Percentiles rank a stretch among this genome's conserved stretches.
These are phyloP conservation scores for Neoarius graeffei DNA, from an alignment of 2,113 vertebrate genomes.

Conservation along the genomic window DNA sequence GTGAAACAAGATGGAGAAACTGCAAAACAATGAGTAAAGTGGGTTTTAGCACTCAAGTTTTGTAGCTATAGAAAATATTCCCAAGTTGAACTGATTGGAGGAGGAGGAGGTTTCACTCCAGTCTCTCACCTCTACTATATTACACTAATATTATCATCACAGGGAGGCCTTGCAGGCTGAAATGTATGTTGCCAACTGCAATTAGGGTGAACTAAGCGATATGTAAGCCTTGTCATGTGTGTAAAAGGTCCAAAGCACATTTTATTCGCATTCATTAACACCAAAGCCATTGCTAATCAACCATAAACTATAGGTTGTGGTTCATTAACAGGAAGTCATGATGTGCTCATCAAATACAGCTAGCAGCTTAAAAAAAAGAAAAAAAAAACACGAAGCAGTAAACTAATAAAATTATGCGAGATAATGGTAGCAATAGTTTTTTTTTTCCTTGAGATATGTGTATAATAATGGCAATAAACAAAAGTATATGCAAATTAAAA, in stretches of 20 bases:
- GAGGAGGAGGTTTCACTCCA: not conserved
- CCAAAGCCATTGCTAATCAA: not conserved
- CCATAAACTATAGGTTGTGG: not conserved
- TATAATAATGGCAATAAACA: not conserved
- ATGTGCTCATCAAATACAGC: not conserved
- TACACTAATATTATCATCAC: not conserved
- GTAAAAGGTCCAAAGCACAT: not conserved
- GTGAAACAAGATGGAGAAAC: not conserved
- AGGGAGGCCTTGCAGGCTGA: not conserved
- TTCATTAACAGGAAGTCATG: not conserved
- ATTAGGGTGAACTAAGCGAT: not conserved
- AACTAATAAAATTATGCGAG: not conserved
- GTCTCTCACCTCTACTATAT: not conserved
- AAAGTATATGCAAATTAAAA: not conserved
- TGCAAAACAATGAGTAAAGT: not conserved
- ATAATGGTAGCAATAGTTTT: not conserved
- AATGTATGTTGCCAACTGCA: not conserved
- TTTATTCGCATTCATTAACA: not conserved
- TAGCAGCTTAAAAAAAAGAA: not conserved
- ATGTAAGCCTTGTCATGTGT: not conserved
- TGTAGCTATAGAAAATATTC: not conserved
- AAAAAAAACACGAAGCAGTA: not conserved
- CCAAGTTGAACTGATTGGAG: not conserved
- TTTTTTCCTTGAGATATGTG: not conserved
- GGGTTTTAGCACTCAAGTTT: not conserved